phyloP scores from a whole-genome alignment of 2,113 vertebrate genomes.

The Muntiacus reevesi region DNA sequence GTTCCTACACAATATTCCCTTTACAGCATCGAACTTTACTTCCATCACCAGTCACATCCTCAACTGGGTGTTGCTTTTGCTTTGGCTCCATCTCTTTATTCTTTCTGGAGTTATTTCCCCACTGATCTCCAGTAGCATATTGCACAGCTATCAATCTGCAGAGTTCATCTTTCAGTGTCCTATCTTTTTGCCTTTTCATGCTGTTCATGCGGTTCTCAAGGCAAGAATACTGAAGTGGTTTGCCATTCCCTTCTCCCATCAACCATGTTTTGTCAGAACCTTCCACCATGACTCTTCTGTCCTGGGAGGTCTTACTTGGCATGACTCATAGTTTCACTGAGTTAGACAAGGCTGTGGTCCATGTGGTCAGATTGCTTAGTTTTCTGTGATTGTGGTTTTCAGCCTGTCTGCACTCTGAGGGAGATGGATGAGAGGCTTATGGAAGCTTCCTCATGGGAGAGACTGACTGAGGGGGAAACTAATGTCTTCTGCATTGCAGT shows the following conservation, averaged over 20 bases:
- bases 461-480: neutral
- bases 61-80: neutral
- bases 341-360: neutral
- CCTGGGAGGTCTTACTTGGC: neutral
- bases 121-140: neutral
- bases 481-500: neutral
- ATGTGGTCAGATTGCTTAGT: neutral
- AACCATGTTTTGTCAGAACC: neutral
- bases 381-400: neutral
- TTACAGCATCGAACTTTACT: neutral
- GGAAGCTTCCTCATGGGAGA: neutral
- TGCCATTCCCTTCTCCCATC: neutral
- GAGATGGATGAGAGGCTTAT: neutral
- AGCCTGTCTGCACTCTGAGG: neutral
- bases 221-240: neutral
- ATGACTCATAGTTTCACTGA: neutral
- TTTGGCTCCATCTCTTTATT: neutral
- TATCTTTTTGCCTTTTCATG: neutral
- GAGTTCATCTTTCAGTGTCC: neutral
- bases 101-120: neutral
- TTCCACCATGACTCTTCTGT: neutral
- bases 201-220: neutral
- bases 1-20: neutral
- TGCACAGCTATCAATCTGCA: fast-evolving
- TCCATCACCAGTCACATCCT: neutral